These are phyloP conservation scores for Anarrhichthys ocellatus DNA, from an alignment of 2,113 vertebrate genomes.

Conservation along the genomic window DNA sequence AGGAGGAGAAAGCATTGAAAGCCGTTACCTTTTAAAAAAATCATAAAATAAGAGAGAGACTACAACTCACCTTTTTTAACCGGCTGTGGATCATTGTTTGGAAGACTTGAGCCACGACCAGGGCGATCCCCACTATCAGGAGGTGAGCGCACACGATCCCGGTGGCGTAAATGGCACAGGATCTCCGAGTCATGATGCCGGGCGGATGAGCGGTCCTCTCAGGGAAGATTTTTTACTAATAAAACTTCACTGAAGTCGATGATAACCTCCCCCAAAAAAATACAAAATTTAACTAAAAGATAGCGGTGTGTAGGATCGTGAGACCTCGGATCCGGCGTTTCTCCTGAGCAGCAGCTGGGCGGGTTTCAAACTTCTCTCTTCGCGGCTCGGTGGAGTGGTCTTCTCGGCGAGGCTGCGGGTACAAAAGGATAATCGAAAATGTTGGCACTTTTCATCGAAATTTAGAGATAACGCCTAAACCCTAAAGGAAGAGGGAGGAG, in stretches of 20 bases:
- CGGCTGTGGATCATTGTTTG: constrained; percentile 84
- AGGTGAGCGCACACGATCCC: constrained; percentile 84
- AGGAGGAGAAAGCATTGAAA: background rate
- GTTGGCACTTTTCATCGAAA: constrained; percentile 50
- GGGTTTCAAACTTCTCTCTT: constrained; percentile 51
- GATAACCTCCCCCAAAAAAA: background rate
- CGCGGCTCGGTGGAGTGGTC: background rate
- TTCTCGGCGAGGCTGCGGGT: constrained; percentile 3
- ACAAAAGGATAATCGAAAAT: background rate
- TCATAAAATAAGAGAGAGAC: background rate
- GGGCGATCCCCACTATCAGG: constrained; percentile 84
- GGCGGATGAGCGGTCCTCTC: constrained; percentile 2
- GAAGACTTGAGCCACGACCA: constrained; percentile 86
- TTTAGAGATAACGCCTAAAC: background rate
- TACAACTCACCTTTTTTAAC: constrained; percentile 81
- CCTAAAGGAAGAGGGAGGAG: constrained; percentile 2
- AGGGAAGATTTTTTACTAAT: background rate
- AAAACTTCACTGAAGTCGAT: constrained; percentile 63
- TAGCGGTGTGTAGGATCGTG: background rate
- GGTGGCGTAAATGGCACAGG: constrained; percentile 86
- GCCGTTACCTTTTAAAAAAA: background rate
- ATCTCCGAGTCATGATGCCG: constrained; percentile 82
- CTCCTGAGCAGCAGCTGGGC: constrained; percentile 24
- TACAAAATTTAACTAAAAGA: background rate
- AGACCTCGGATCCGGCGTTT: background rate